Evolutionary conservation across 1,140 invertebrate genomes (phyloP), one percentile per base, ranked within the genome.

Genomic region (Aporrectodea caliginosa): DNA sequence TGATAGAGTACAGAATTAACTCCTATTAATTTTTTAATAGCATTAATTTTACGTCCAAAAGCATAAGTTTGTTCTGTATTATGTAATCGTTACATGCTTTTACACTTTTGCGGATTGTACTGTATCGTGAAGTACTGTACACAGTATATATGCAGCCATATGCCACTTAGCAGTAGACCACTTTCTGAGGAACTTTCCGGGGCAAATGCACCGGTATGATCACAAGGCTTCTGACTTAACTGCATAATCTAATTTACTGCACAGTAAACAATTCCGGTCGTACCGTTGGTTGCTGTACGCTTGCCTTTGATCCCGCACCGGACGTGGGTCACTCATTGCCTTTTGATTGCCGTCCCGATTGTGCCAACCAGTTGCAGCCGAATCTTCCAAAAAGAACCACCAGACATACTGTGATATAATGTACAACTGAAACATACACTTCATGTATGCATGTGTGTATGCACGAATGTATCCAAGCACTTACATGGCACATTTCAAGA

Each of bases 281-380:
- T n/a, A n/a, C n/a, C n/a, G 30, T n/a, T 70, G n/a, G n/a, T 30
- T 27, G n/a, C 69, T 70, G 69, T 70, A 70, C 69, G 34, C 30
- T 14, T 32, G 27, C 30, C 2, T 30, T 32, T 2, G 72, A 29
- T 29, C 2, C 31, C 22, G 30, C 34, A 32, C 16, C 34, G 27
- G 34, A 16, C 31, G 34, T 1, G 72, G 30, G 1, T 73, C 12
- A 1, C 72, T 73, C 31, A 0, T 2, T 73, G 1, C 31, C 1
- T 30, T 30, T 29, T 30, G 27, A 72, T 14, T 27, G 6, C 12
- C 31, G 27, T 27, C n/a, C 27, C 27, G 31, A 72, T 32, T 29
- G 27, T 14, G 70, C 31, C 70, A 72, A 32, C 2, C 2, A 72
- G 70, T 27, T 27, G 2, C 70, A 12, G 27, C 32, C 6, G 22